Conservation (phyloP, 2,113 vertebrate genomes). For the Phrynosoma blainvillii region DNA sequence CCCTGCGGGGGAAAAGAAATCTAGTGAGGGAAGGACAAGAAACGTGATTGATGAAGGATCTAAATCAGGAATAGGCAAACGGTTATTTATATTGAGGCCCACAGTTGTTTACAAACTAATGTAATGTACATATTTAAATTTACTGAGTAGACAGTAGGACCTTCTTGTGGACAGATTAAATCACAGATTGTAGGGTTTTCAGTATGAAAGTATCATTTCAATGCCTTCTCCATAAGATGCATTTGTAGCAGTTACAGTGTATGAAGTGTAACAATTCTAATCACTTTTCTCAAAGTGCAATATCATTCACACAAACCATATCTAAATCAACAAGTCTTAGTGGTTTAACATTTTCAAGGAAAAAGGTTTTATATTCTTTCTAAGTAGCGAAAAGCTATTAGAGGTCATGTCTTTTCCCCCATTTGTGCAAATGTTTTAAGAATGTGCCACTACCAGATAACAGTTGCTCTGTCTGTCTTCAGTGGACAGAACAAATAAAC, state of each 20-base stretch:
- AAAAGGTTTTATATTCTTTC: background rate
- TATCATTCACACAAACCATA: background rate
- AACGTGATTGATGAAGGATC: background rate
- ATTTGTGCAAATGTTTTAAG: background rate
- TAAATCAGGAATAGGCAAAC: background rate
- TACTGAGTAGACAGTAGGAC: background rate
- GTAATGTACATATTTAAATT: too few species aligned
- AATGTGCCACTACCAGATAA: background rate
- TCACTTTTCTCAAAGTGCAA: background rate
- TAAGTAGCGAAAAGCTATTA: background rate
- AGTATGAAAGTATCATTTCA: background rate
- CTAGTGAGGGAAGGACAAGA: background rate
- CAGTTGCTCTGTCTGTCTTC: background rate
- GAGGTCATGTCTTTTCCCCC: background rate
- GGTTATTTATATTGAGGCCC: background rate
- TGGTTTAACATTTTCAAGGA: background rate
- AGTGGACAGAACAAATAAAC: background rate
- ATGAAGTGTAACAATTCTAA: background rate
- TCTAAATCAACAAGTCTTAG: background rate
- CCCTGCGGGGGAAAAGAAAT: background rate
- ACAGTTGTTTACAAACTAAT: background rate
- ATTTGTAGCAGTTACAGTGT: background rate
- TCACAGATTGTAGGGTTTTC: background rate
- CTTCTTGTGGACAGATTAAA: background rate
- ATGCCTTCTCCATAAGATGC: background rate